These are phyloP conservation scores for Archilochus colubris DNA, from an alignment of 2,113 vertebrate species.

Conservation along the genomic window DNA sequence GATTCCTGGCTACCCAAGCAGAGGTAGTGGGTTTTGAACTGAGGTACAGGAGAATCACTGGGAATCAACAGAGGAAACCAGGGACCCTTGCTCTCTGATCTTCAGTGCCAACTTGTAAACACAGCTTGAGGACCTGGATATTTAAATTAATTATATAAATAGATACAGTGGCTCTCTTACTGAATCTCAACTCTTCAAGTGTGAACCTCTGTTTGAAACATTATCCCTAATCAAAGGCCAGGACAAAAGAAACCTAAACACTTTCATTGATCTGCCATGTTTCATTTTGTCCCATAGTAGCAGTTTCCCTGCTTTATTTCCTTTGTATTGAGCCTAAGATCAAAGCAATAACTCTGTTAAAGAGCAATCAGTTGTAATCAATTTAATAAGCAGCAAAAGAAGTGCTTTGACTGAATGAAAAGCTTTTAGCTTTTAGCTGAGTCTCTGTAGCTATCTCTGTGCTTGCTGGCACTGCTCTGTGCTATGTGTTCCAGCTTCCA, in stretches of 20 bases:
- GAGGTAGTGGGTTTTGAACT: background rate
- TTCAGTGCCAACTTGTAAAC: background rate
- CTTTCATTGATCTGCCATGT: background rate
- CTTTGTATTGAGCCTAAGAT: background rate
- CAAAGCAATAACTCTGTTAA: background rate
- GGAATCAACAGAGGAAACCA: background rate
- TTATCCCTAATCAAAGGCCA: background rate
- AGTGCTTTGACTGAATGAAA: background rate
- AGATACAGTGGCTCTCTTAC: background rate
- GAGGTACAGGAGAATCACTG: fast-evolving
- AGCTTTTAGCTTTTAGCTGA: background rate
- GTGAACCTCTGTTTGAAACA: background rate
- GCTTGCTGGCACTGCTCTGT: background rate
- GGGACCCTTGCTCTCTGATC: background rate
- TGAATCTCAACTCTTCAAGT: background rate
- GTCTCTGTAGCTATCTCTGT: background rate
- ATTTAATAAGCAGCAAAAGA: background rate
- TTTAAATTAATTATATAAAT: background rate
- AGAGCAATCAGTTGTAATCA: background rate
- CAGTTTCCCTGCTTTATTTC: background rate
- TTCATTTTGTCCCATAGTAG: background rate
- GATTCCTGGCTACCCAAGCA: background rate
- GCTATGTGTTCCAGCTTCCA: fast-evolving
- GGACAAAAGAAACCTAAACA: background rate
- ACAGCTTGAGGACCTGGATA: background rate